phyloP scores from a whole-genome alignment of 2,113 vertebrate genomes.

The Cololabis saira region DNA sequence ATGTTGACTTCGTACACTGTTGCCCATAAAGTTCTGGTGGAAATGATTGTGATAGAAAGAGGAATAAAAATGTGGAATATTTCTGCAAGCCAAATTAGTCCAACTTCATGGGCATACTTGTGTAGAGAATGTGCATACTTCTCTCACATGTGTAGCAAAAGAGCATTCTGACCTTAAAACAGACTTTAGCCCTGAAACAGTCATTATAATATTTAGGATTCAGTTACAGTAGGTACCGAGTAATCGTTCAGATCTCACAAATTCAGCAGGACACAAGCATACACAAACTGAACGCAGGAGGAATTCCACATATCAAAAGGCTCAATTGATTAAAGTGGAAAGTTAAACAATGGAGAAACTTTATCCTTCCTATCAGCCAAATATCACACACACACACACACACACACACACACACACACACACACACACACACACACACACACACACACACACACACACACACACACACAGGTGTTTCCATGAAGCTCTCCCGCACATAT shows the following conservation, averaged over 20 bases:
- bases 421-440: constrained; percentile 9
- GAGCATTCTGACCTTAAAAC: too few relatives aligned
- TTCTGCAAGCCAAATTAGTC: too few relatives aligned
- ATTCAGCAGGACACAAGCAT: neutral
- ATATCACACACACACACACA: constrained; percentile 13
- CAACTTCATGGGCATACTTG: too few relatives aligned
- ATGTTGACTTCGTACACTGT: too few relatives aligned
- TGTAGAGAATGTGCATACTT: too few relatives aligned
- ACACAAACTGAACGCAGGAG: too few relatives aligned
- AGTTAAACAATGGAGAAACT: constrained; percentile 49
- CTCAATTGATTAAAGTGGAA: constrained; percentile 13
- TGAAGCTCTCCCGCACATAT: constrained; percentile 47
- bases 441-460: constrained; percentile 8
- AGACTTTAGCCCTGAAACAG: neutral
- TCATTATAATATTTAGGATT: neutral
- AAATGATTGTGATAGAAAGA: too few relatives aligned
- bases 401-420: constrained; percentile 6
- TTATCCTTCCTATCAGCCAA: constrained; percentile 36
- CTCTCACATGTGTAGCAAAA: too few relatives aligned
- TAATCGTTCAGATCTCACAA: neutral
- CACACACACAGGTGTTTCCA: constrained; percentile 35
- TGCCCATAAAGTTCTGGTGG: too few relatives aligned
- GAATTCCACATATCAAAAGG: constrained; percentile 33
- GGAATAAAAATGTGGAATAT: too few relatives aligned
- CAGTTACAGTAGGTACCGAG: neutral